Evolutionary conservation across 1,140 invertebrate genomes (phyloP).

Genomic region (Chironomus tepperi): DNA sequence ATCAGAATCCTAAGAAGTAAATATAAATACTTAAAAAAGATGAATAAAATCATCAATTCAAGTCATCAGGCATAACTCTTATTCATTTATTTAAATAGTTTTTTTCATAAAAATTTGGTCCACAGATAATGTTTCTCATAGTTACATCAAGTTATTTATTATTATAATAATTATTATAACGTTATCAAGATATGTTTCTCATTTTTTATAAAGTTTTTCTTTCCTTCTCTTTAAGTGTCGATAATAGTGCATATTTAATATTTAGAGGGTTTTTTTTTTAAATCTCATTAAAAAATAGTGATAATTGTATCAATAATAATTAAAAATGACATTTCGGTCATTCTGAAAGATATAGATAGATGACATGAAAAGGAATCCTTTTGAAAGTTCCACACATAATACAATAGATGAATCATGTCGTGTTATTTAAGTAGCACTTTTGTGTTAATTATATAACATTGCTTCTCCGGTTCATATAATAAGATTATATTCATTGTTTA

Average conservation of each 20-base stretch:
- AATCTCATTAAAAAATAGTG: not conserved
- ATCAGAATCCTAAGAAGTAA: no score
- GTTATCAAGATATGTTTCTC: not conserved
- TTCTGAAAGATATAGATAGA: not conserved
- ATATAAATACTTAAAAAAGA: no score
- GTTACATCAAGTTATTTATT: not conserved
- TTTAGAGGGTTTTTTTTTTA: not conserved
- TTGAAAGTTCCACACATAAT: not conserved
- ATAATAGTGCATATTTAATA: not conserved
- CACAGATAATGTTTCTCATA: not conserved
- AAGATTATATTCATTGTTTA: not conserved
- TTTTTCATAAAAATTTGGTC: not conserved
- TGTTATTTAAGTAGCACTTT: not conserved
- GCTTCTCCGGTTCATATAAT: not conserved
- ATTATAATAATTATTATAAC: not conserved
- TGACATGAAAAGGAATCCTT: not conserved
- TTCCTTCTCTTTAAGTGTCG: not conserved
- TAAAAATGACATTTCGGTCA: not conserved
- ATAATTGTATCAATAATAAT: not conserved
- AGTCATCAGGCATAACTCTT: no score
- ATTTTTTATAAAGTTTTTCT: not conserved
- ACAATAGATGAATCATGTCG: not conserved
- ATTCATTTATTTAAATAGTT: not conserved
- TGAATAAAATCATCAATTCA: no score
- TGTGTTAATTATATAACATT: constrained; percentile 1